Percentiles rank a stretch among this genome's conserved stretches.
phyloP scores from a whole-genome alignment of 1,140 invertebrate genomes.

The Dinoponera quadriceps region DNA sequence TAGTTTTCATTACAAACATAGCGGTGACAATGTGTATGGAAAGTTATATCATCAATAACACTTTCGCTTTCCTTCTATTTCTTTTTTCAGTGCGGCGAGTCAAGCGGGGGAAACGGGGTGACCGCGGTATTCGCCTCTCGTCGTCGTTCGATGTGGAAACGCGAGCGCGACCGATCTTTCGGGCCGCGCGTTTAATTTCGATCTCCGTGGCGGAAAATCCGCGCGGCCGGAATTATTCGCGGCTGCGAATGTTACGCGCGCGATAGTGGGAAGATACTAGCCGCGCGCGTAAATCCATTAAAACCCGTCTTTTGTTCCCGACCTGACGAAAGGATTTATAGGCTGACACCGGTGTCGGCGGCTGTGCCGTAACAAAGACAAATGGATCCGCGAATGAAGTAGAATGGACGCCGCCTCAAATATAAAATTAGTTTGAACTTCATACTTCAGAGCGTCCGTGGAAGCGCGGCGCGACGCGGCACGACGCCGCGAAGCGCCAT shows the following conservation, averaged over 20 bases:
- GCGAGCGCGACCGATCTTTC: slow-evolving; percentile 34
- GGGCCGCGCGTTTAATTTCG: slow-evolving; percentile 37
- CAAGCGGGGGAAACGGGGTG: no score
- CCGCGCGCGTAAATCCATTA: slow-evolving; percentile 51
- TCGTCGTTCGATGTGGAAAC: not conserved
- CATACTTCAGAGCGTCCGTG: not conserved
- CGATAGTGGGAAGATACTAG: slow-evolving; percentile 45
- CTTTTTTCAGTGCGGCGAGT: no score
- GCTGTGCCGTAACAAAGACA: slow-evolving; percentile 53
- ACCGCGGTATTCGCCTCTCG: not conserved
- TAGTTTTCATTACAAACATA: no score
- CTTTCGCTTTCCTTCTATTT: no score
- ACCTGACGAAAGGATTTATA: slow-evolving; percentile 57
- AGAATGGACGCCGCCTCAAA: slow-evolving; percentile 45
- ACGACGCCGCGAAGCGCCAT: not conserved
- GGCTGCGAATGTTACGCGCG: slow-evolving; percentile 5
- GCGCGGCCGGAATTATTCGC: slow-evolving; percentile 22
- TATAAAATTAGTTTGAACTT: slow-evolving; percentile 58
- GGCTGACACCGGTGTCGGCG: slow-evolving; percentile 39
- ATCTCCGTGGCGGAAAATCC: slow-evolving; percentile 28
- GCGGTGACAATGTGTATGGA: no score
- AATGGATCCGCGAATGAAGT: slow-evolving; percentile 56
- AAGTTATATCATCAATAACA: no score
- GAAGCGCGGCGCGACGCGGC: not conserved
- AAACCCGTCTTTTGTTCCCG: slow-evolving; percentile 54